These are phyloP conservation scores for Zaprionus ghesquierei DNA, from an alignment of 1,140 invertebrate species.

Conservation along the genomic window DNA sequence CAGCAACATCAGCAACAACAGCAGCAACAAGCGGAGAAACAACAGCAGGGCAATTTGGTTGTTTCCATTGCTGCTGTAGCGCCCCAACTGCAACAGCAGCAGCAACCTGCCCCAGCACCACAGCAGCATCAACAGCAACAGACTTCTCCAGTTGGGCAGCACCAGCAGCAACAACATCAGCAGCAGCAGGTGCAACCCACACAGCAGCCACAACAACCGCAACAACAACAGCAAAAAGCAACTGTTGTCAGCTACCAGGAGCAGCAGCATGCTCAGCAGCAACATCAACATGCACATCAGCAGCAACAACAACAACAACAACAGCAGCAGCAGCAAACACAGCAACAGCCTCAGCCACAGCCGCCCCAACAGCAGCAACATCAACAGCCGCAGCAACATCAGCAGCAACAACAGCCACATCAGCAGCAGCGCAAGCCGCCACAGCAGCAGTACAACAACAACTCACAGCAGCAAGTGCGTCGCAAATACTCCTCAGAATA, in stretches of 20 bases:
- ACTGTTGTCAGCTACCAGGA: slow-evolving; percentile 38
- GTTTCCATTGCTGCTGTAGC: slow-evolving; percentile 55
- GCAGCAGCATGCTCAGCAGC: slow-evolving; percentile 48
- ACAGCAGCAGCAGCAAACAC: slow-evolving; percentile 36
- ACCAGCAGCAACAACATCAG: slow-evolving; percentile 46
- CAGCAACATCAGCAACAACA: slow-evolving; percentile 31
- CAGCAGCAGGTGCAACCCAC: slow-evolving; percentile 17
- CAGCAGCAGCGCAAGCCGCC: slow-evolving; percentile 61
- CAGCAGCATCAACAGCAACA: slow-evolving; percentile 34
- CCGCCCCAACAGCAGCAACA: slow-evolving; percentile 39
- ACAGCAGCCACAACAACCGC: slow-evolving; percentile 38
- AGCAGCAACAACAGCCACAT: slow-evolving; percentile 47
- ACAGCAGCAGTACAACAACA: slow-evolving; percentile 59
- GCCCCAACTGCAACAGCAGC: slow-evolving; percentile 49
- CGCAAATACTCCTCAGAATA: slow-evolving; percentile 73
- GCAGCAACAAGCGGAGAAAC: slow-evolving; percentile 33
- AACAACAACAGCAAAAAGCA: slow-evolving; percentile 49
- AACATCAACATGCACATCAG: slow-evolving; percentile 29
- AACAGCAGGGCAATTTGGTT: slow-evolving; percentile 34
- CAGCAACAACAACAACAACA: slow-evolving; percentile 43
- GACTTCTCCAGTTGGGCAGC: slow-evolving; percentile 2
- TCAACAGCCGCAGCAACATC: slow-evolving; percentile 34
- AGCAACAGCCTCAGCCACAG: slow-evolving; percentile 14
- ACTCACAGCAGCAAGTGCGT: slow-evolving; percentile 53
- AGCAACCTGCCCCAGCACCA: neutral